Evolutionary conservation across 2,113 vertebrate genomes (phyloP), one percentile per base, ranked within the genome.

Genomic region (Corythornis vintsioides): DNA sequence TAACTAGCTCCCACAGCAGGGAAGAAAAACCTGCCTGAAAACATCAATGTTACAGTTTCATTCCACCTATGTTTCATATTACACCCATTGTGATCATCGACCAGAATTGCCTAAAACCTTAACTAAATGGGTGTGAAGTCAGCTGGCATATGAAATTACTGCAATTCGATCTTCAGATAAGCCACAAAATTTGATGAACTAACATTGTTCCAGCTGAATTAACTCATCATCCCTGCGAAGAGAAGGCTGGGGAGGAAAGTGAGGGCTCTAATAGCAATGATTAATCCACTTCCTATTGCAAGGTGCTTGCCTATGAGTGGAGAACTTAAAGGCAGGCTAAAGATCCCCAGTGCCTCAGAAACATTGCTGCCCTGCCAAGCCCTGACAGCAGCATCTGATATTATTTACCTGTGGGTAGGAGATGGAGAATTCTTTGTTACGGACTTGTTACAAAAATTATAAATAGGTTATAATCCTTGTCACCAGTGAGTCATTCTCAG

Each of bases 151-250:
- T 82, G 92, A 95, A 96, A 97, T 96, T 95, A 95, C 84, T 94
- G 92, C 92, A 53, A 90, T 97, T 97, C 88, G 86, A 97, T 98
- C 96, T 96, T 96, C 82, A 95, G 96, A 96, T 97, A 96, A 96
- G 95, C 96, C 94, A 88, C 95, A 97, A 91, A 96, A 93, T 91
- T 90, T 95, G 92, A 95, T 97, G 96, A 97, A 97, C 95, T 96
- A 96, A 88, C 53, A 25, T 93, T 84, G 94, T 97, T 97, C 94
- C 93, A 94, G 94, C 92, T 97, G 96, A 97, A 97, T 96, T 97
- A 96, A 96, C 92, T 95, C 94, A 95, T 97, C 96, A 94, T 95
- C 80, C 70, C 25, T 15, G 24, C 88, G 82, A 97, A 86, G 74
- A 95, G 94, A 52, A 83, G 86, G 88, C 70, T 97, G 96, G 70